These are phyloP conservation scores for Orchesellides sinensis DNA, from an alignment of 2,888 invertebrate species.

Conservation along the genomic window DNA sequence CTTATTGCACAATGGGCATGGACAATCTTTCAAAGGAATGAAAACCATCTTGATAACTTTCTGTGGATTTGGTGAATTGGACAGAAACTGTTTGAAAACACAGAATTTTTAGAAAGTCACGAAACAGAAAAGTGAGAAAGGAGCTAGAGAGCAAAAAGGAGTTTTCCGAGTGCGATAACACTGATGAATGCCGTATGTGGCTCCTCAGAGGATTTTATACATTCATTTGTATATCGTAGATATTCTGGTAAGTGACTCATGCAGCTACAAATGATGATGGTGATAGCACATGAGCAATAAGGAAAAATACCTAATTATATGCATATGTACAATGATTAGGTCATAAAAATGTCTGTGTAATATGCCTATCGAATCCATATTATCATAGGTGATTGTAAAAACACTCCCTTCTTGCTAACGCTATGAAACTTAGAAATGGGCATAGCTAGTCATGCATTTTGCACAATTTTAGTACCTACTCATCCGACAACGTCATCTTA, in stretches of 20 bases:
- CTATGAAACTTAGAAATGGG: background rate
- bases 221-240: constrained; percentile 13
- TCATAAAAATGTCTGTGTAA: background rate
- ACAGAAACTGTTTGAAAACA: background rate
- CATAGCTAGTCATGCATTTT: constrained; percentile 32
- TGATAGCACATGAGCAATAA: constrained; percentile 23
- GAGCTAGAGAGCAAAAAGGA: constrained; percentile 25
- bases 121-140: constrained; percentile 18
- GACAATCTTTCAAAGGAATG: constrained; percentile 70
- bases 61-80: background rate
- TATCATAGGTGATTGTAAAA: background rate
- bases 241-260: constrained; percentile 46
- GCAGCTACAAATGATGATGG: constrained; percentile 4
- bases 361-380: background rate
- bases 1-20: constrained; percentile 72
- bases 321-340: constrained; percentile 13
- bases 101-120: constrained; percentile 12
- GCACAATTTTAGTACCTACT: constrained; percentile 44
- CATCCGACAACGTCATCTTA: constrained; percentile 36
- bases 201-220: constrained; percentile 1
- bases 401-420: background rate
- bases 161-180: constrained; percentile 24
- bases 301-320: constrained; percentile 29
- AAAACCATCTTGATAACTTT: constrained; percentile 68
- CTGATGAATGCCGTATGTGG: constrained; percentile 23